Conservation (phyloP, 1,140 invertebrate genomes). For the Lethrus apterus region DNA sequence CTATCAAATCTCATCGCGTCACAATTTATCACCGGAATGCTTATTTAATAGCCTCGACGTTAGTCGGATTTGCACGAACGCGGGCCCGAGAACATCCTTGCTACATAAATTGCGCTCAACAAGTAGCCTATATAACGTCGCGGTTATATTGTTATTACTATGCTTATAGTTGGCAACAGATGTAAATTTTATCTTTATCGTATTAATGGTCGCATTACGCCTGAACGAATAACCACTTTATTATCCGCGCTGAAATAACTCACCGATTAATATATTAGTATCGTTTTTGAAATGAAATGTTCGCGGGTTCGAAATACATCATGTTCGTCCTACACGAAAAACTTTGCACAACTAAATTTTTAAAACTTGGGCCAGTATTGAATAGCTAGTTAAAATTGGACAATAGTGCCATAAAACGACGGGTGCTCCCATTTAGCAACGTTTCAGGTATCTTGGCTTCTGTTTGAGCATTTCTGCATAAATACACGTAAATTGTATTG, state of each 20-base stretch:
- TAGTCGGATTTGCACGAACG: slow-evolving; percentile 33
- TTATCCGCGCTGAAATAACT: no score
- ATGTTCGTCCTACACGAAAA: slow-evolving; percentile 4
- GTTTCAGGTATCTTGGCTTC: no score
- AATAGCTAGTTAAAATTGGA: no score
- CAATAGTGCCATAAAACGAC: no score
- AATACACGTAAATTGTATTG: no score
- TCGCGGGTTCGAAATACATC: neutral
- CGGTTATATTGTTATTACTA: slow-evolving; percentile 43
- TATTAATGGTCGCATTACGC: slow-evolving; percentile 34
- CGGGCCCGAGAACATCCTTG: slow-evolving; percentile 30
- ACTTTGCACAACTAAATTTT: neutral
- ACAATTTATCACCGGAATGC: slow-evolving; percentile 43
- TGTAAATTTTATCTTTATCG: slow-evolving; percentile 42
- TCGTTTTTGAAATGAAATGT: neutral
- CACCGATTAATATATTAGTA: neutral
- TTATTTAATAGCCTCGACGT: slow-evolving; percentile 40
- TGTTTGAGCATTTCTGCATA: no score
- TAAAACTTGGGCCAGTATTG: no score
- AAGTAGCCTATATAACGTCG: slow-evolving; percentile 42
- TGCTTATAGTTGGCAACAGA: slow-evolving; percentile 41
- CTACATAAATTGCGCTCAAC: slow-evolving; percentile 43
- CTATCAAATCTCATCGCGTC: slow-evolving; percentile 43
- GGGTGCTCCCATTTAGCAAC: no score
- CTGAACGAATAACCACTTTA: no score